Conservation (phyloP, 2,797 vertebrate species). For the Anguilla obscura region DNA sequence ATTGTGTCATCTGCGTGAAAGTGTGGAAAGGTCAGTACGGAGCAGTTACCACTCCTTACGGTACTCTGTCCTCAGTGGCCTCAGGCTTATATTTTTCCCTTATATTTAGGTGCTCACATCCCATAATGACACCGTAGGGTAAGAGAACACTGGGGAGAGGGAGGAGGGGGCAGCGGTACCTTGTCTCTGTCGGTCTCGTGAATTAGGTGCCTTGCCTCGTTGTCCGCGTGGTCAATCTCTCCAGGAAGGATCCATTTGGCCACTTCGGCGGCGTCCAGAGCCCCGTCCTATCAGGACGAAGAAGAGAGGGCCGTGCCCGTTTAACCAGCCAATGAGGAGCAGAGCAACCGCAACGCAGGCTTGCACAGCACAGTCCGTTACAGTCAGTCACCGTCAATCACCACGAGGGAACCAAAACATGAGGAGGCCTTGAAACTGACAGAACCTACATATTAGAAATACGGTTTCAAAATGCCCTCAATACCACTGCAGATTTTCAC, state of each 20-base stretch:
- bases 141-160: not conserved
- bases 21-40: not conserved
- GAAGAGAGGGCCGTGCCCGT: not conserved
- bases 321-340: not conserved
- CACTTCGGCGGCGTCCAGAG: slow-evolving; percentile 75
- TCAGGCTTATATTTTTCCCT: not conserved
- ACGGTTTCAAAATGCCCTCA: not conserved
- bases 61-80: too few species aligned
- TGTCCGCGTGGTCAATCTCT: slow-evolving; percentile 82
- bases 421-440: not conserved
- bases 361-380: not conserved
- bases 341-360: not conserved
- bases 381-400: not conserved
- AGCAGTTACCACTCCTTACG: not conserved
- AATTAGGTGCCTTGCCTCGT: slow-evolving; percentile 85
- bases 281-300: slow-evolving; percentile 68
- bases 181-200: slow-evolving; percentile 81
- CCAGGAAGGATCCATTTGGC: slow-evolving; percentile 83
- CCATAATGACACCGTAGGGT: not conserved
- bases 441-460: not conserved
- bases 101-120: not conserved
- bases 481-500: not conserved
- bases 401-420: not conserved
- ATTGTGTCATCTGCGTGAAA: not conserved
- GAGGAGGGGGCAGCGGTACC: slow-evolving; percentile 57